Evolutionary conservation across 2,888 invertebrate species (phyloP), one percentile per base, ranked within the genome.

Genomic region (Tenthredo livida): DNA sequence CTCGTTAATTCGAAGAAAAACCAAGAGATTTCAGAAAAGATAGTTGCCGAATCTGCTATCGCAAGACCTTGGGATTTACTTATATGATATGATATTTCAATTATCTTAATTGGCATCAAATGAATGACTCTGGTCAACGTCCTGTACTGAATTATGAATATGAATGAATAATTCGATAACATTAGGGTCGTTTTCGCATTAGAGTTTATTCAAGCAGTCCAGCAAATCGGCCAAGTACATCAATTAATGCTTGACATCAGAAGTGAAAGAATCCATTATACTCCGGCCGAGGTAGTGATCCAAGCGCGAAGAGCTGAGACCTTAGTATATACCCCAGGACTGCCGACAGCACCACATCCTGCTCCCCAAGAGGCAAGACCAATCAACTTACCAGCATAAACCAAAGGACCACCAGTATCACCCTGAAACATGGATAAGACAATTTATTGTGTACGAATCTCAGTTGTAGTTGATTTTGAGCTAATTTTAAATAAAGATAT

Each of bases 301-400:
- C 84, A 84, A 25, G 29, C 9, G 15, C 84, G 75, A 9, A 84
- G 47, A 17, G 77, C 65, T 15, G 84, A 50, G 25, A 84, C 47
- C 25, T 0, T 77, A 3, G 84, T 77, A 29, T 77, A 84, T 6
- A 77, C 84, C 12, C 40, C 84, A 10, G 84, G 84, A 12, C 65
- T 77, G 5, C 65, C 77, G 25, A 84, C 1, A 3, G 77, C 17
- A 43, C 84, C 84, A n/a, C 84, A 84, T 37, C 10, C 33, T 2
- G 61, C 65, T 65, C 84, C 84, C 84, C 84, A 84, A 37, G 84
- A 84, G 43, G 50, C 84, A 21, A 84, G 21, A 65, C 84, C 84
- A 29, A 84, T 43, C 7, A 84, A 33, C n/a, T 77, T 77, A 2
- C 43, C 43, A 15, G 77, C 84, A 33, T 77, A 84, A 15, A 77